phyloP scores from a whole-genome alignment of 2,888 invertebrate genomes.

The Polia nebulosa region DNA sequence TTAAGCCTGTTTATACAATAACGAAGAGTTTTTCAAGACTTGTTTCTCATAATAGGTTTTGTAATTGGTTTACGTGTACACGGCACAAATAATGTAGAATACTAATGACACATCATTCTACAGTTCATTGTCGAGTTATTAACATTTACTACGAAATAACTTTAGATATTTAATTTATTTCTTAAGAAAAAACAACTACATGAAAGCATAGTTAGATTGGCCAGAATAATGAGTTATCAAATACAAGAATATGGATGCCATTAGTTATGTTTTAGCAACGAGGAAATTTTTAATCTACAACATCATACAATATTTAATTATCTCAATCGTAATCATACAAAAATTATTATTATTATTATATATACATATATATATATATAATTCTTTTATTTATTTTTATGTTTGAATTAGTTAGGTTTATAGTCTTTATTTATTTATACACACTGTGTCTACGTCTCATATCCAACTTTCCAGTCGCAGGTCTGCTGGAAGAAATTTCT shows the following conservation, averaged over 20 bases:
- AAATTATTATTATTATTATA: too few species aligned
- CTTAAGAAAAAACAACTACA: not conserved
- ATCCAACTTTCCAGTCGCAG: too few species aligned
- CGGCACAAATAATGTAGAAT: constrained; percentile 14
- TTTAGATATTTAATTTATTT: not conserved
- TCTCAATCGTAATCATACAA: too few species aligned
- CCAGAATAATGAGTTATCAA: not conserved
- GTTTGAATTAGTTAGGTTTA: too few species aligned
- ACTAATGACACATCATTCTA: constrained; percentile 16
- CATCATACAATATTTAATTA: too few species aligned
- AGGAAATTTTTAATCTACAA: not conserved
- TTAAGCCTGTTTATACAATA: constrained; percentile 30
- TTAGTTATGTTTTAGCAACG: not conserved
- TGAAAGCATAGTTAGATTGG: not conserved
- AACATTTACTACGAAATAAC: constrained; percentile 10
- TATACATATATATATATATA: too few species aligned
- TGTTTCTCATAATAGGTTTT: constrained; percentile 22
- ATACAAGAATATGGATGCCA: not conserved
- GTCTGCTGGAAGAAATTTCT: too few species aligned
- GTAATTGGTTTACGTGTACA: constrained; percentile 39
- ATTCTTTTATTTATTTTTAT: too few species aligned
- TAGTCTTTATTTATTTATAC: too few species aligned
- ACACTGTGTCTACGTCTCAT: too few species aligned
- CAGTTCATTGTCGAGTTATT: constrained; percentile 5
- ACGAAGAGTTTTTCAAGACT: constrained; percentile 20